phyloP scores from a whole-genome alignment of 2,797 vertebrate genomes.

The Lepilemur ruficaudatus region DNA sequence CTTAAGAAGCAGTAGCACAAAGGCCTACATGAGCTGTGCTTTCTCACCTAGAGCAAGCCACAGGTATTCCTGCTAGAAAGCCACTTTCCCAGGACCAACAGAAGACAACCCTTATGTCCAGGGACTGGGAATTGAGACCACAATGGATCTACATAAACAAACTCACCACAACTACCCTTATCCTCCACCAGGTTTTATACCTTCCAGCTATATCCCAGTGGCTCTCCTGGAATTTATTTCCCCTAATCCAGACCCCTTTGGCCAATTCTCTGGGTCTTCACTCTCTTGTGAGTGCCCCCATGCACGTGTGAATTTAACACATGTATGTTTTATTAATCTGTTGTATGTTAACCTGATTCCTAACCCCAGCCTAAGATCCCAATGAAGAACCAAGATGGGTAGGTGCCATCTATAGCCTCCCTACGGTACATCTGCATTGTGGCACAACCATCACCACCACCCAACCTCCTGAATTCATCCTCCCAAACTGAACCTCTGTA shows the following conservation, averaged over 20 bases:
- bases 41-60: background rate
- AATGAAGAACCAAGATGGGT: background rate
- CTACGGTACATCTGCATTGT: fast-evolving
- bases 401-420: no score
- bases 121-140: background rate
- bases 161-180: background rate
- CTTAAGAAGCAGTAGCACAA: background rate
- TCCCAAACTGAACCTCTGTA: background rate
- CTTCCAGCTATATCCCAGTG: background rate
- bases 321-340: background rate
- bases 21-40: background rate
- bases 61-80: background rate
- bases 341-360: background rate
- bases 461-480: background rate
- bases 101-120: background rate
- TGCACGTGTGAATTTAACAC: background rate
- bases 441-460: background rate
- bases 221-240: background rate
- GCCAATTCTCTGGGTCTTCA: background rate
- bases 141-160: background rate
- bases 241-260: background rate
- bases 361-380: background rate
- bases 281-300: background rate
- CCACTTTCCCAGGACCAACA: background rate
- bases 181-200: background rate